These are phyloP conservation scores for Drosophila falleni DNA, from an alignment of 2,888 invertebrate species.

Conservation along the genomic window DNA sequence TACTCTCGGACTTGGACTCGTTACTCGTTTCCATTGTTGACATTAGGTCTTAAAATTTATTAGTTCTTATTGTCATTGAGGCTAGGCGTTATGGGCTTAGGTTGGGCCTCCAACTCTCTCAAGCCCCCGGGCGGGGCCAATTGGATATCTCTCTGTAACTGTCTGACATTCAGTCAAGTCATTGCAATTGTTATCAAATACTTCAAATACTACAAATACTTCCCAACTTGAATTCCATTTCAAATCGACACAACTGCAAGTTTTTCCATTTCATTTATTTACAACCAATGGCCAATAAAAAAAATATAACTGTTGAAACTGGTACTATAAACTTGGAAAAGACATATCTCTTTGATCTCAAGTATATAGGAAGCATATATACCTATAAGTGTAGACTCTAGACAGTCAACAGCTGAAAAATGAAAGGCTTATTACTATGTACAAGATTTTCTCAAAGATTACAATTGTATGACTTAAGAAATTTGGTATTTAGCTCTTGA, in stretches of 20 bases:
- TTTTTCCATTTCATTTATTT: conserved; percentile 13
- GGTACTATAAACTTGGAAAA: not conserved
- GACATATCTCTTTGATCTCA: not conserved
- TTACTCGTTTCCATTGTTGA: conserved; percentile 53
- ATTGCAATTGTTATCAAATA: conserved; percentile 33
- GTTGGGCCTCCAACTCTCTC: conserved; percentile 33
- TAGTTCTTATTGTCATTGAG: conserved; percentile 62
- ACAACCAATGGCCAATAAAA: not conserved
- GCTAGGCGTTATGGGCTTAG: conserved; percentile 36
- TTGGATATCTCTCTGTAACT: conserved; percentile 21
- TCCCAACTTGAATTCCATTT: conserved; percentile 9
- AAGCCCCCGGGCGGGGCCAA: conserved; percentile 31
- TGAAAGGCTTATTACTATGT: no score
- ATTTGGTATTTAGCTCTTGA: no score
- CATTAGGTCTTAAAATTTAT: conserved; percentile 76
- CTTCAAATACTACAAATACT: not conserved
- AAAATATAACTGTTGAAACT: not conserved
- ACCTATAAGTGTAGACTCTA: no score
- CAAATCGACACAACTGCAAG: not conserved
- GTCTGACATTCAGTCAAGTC: conserved; percentile 33
- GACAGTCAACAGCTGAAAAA: no score
- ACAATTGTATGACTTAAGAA: no score
- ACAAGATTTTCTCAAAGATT: no score
- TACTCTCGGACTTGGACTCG: not conserved
- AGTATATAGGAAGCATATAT: no score